Evolutionary conservation across 2,113 vertebrate species (phyloP).

Genomic region (Xiphias gladius): DNA sequence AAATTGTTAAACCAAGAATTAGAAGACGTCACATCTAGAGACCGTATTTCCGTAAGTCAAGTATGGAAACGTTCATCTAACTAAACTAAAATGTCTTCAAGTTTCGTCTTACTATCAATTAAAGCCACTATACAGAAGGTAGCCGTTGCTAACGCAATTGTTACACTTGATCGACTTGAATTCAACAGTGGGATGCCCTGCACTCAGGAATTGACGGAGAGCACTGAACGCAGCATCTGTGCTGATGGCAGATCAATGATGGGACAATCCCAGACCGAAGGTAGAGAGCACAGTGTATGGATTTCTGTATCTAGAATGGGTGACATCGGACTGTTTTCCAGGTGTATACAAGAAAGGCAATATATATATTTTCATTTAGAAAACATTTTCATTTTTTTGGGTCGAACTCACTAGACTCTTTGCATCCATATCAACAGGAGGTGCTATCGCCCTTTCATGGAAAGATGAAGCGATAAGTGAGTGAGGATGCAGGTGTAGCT

Average conservation of each 20-base stretch:
- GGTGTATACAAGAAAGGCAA: background rate
- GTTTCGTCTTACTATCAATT: background rate
- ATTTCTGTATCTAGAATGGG: background rate
- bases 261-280: background rate
- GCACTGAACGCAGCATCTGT: slow-evolving; percentile 30
- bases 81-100: background rate
- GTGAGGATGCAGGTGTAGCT: slow-evolving; percentile 13
- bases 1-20: background rate
- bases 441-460: background rate
- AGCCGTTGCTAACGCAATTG: background rate
- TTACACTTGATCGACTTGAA: background rate
- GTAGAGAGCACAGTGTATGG: background rate
- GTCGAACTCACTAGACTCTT: background rate
- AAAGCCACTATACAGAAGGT: background rate
- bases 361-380: background rate
- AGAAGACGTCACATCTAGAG: background rate
- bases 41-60: background rate
- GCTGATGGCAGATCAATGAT: background rate
- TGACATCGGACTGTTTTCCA: background rate
- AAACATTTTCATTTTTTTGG: background rate
- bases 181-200: background rate
- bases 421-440: background rate
- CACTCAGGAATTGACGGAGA: background rate
- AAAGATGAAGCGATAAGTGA: background rate
- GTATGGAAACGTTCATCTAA: background rate